Conservation (phyloP, 2,797 vertebrate genomes). For the Syncerus caffer region DNA sequence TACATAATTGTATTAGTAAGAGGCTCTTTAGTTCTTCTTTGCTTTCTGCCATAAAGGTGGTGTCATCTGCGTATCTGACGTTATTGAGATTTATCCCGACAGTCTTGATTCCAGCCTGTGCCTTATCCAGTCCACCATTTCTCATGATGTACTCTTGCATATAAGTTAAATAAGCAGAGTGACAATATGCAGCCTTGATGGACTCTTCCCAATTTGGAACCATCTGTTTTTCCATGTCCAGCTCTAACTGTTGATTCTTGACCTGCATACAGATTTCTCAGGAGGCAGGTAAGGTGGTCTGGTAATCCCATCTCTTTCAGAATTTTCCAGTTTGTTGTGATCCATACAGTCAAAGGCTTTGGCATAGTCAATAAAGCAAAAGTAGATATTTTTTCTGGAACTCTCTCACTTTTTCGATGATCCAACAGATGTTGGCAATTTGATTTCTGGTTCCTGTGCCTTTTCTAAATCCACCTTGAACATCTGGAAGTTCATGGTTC, state of each 20-base stretch:
- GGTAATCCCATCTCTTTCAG: background rate
- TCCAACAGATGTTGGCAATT: background rate
- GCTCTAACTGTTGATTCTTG: background rate
- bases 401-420: background rate
- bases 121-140: background rate
- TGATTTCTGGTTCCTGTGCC: background rate
- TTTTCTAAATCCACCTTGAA: background rate
- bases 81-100: background rate
- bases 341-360: background rate
- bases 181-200: background rate
- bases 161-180: background rate
- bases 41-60: fast-evolving
- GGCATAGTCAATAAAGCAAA: background rate
- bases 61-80: background rate
- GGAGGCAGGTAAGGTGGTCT: background rate
- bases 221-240: background rate
- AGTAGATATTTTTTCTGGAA: background rate
- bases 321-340: background rate
- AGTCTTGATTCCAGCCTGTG: background rate
- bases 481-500: background rate
- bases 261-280: background rate
- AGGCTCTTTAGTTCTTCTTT: background rate
- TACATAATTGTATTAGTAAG: too few relatives aligned
- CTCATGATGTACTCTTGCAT: background rate
- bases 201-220: background rate